These are phyloP conservation scores for Antennarius maculatus DNA, from an alignment of 2,797 vertebrate species.

Conservation along the genomic window DNA sequence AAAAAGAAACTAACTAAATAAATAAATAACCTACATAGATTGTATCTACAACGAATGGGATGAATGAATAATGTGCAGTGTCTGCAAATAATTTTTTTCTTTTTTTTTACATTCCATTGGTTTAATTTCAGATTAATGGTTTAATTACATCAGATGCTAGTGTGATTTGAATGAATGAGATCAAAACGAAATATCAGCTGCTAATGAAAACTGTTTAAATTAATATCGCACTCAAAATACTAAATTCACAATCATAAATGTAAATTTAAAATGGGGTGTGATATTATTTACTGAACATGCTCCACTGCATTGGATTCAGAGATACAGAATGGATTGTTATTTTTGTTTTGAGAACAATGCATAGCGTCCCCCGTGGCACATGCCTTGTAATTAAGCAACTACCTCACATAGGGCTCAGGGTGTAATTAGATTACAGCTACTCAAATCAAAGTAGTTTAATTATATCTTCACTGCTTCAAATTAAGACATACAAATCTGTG, in stretches of 20 bases:
- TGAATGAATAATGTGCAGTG: neutral
- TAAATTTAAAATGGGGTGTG: no score
- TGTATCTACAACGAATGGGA: neutral
- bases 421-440: conserved; percentile 56
- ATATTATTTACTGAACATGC: no score
- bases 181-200: no score
- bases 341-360: conserved; percentile 9
- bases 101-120: neutral
- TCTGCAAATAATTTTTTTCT: no score
- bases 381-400: conserved; percentile 46
- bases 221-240: no score
- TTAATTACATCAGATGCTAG: no score
- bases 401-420: conserved; percentile 35
- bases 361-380: conserved; percentile 11
- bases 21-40: conserved; percentile 7
- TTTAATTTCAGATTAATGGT: no score
- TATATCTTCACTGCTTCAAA: conserved; percentile 48
- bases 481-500: conserved; percentile 43
- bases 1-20: no score
- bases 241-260: no score
- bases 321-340: neutral
- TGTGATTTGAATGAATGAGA: no score
- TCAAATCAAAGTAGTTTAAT: conserved; percentile 52
- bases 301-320: no score
- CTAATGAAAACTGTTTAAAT: no score